Base-by-base conservation (phyloP, 2,113 vertebrate species). In the Zapornia atra region DNA sequence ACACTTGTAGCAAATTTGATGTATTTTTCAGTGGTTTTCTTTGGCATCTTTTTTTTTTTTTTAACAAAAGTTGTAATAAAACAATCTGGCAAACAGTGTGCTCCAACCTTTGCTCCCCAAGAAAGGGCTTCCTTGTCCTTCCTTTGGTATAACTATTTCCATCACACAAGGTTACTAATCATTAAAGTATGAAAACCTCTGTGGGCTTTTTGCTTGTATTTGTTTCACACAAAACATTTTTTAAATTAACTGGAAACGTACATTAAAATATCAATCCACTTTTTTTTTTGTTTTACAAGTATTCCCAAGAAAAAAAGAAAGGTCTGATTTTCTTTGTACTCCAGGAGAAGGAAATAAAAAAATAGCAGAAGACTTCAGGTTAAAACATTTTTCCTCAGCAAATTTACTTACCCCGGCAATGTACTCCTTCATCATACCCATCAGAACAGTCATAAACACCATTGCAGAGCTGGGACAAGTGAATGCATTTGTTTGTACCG, bases 381-480 rank as follows among this genome's bases (percentile, higher is more conserved):
- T 25, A 46, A 83, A 71, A 26, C 3, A 10, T 14, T 66, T 75
- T 54, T 31, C 10, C 19, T 53, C 16, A n/a, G 40, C 7, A 88
- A 50, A 75, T 18, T 25, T 12, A 98, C 99, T 98, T 96, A 99
- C 99, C 99, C 97, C 98, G 97, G 96, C 99, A 99, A 65, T 99
- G 99, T 14, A 98, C 98, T 60, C 99, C 99, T 97, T 99, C 99
- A 5, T 99, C 99, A 16, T 97, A 98, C 5, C 99, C 99, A 13
- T 99, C 99, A 1, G 98, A 97, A 86, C 99, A 99, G 98, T 99
- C 99, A 70, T 97, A 95, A 4, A 98, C 94, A 6, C 99, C 99
- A 1, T 99, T 98, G 96, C 99, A 99, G 81, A 99, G 98, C 83
- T 99, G 99, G 92, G 99, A 99, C 96, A 99, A 97, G 95, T 99